Conservation (phyloP, 2,113 vertebrate species). For the Balaeniceps rex region DNA sequence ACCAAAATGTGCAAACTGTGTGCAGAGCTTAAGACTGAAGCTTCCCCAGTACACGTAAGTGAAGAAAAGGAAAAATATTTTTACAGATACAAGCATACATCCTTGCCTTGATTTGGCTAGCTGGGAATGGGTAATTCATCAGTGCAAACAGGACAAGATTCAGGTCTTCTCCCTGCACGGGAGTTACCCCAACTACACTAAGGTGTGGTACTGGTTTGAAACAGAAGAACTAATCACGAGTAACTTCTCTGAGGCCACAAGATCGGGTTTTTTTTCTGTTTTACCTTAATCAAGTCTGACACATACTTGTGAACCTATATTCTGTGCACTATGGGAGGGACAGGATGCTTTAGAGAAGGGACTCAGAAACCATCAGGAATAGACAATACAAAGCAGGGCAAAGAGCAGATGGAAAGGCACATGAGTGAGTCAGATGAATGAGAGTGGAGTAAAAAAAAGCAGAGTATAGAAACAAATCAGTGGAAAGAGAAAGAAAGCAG, state of each 20-base stretch:
- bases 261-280: not conserved
- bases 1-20: not conserved
- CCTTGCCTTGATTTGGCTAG: not conserved
- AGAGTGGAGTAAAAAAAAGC: not conserved
- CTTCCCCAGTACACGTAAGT: rapidly evolving
- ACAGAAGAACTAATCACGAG: not conserved
- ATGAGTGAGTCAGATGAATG: not conserved
- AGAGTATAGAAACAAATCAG: not conserved
- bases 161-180: not conserved
- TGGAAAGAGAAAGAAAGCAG: not conserved
- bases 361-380: not conserved
- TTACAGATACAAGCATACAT: too few species aligned
- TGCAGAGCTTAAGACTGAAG: not conserved
- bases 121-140: not conserved
- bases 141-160: not conserved
- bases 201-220: not conserved
- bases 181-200: not conserved
- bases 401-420: not conserved
- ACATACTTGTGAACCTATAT: not conserved
- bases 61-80: not conserved
- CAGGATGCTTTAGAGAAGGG: not conserved
- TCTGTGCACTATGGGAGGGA: not conserved
- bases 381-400: not conserved
- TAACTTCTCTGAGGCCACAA: not conserved
- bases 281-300: not conserved